Percentiles rank a stretch among this genome's conserved stretches.
phyloP scores from a whole-genome alignment of 2,113 vertebrate species.

The Marcusenius ussheri region DNA sequence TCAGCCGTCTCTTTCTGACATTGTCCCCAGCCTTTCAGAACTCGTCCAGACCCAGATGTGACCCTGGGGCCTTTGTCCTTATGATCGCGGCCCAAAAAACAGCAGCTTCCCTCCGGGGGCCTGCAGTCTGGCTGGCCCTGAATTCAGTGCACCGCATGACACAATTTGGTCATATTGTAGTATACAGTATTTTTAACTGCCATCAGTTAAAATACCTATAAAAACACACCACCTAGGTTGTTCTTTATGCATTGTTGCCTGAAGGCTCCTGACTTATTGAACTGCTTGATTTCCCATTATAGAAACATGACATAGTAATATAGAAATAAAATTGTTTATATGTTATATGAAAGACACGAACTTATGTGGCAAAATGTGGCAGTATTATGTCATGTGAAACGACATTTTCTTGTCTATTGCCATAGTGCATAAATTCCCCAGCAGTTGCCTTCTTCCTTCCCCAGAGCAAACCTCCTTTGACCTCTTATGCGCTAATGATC shows the following conservation, averaged over 20 bases:
- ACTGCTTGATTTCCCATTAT: background rate
- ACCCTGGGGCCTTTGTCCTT: constrained; percentile 5
- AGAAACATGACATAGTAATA: background rate
- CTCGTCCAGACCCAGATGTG: background rate
- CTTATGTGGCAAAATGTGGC: background rate
- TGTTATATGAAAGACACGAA: background rate
- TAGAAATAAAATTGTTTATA: background rate
- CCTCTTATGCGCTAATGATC: background rate
- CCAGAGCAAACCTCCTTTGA: background rate
- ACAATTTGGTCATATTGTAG: background rate
- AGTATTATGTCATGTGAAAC: background rate
- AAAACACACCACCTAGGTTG: background rate
- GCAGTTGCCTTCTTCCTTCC: background rate
- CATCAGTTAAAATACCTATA: background rate
- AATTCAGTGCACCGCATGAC: background rate
- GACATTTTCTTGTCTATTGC: background rate
- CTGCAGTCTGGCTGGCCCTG: background rate
- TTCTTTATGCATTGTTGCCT: background rate
- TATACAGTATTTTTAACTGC: background rate
- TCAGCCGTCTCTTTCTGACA: background rate
- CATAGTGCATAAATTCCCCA: background rate
- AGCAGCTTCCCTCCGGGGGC: background rate
- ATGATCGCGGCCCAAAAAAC: background rate
- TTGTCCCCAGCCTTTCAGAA: constrained; percentile 3
- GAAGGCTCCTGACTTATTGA: background rate